Percentiles rank a stretch among this genome's conserved stretches.
These are phyloP conservation scores for Tenthredo notha DNA, from an alignment of 2,888 invertebrate species.

Conservation along the genomic window DNA sequence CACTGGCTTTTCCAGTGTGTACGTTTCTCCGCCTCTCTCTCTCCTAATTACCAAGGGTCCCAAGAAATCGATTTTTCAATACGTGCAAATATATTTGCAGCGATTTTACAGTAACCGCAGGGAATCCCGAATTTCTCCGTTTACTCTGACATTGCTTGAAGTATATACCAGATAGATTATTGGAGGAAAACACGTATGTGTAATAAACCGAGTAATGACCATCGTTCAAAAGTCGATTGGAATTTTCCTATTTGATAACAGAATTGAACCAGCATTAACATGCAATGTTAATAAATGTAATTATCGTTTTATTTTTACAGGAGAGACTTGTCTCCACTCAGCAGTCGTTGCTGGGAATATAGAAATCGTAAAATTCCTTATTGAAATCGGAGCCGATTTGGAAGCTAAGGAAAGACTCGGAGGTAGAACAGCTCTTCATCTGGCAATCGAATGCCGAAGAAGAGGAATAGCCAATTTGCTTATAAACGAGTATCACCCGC, in stretches of 20 bases:
- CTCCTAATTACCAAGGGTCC: not conserved
- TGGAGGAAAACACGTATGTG: not conserved
- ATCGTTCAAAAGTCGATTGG: not conserved
- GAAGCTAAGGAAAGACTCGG: conserved; percentile 45
- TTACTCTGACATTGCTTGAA: not conserved
- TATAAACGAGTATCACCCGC: conserved; percentile 18
- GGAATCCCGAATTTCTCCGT: not conserved
- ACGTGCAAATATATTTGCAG: not conserved
- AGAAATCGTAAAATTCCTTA: conserved; percentile 11
- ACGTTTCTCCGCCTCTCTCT: not conserved
- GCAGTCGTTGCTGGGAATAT: conserved; percentile 45
- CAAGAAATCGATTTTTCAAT: not conserved
- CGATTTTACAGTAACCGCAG: too few relatives aligned
- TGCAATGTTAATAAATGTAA: not conserved
- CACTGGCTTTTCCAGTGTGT: not conserved
- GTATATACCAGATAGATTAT: not conserved
- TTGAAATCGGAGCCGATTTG: conserved; percentile 8
- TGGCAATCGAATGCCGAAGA: conserved; percentile 37
- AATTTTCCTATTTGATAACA: not conserved
- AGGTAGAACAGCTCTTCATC: conserved; percentile 45
- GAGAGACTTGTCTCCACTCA: conserved; percentile 47
- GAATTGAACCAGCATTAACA: not conserved
- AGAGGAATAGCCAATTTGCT: conserved; percentile 9
- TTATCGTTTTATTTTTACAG: not conserved
- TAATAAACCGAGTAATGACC: too few relatives aligned